Conservation (phyloP, 2,113 vertebrate species). For the Noturus placidus region DNA sequence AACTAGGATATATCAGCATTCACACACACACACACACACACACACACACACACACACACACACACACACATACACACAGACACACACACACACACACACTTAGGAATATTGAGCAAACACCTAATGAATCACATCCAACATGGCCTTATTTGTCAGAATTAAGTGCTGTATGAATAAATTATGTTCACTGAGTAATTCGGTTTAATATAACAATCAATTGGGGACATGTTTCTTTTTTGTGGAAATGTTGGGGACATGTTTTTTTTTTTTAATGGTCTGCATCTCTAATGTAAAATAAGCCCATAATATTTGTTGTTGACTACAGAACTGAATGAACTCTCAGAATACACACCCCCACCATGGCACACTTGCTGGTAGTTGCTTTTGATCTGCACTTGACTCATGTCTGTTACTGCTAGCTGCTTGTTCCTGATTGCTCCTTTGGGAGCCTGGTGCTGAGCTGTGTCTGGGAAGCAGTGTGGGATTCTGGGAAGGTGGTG, state of each 20-base stretch:
- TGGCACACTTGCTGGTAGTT: conserved; percentile 28
- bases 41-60: conserved; percentile 19
- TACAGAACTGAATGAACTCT: conserved; percentile 23
- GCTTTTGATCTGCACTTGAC: conserved; percentile 45
- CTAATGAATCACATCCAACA: conserved; percentile 17
- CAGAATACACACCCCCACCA: background rate
- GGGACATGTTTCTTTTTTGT: background rate
- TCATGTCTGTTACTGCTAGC: conserved; percentile 46
- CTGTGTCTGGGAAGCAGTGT: conserved; percentile 38
- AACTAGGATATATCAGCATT: conserved; percentile 20
- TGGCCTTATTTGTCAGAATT: conserved; percentile 36
- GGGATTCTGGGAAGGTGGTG: conserved; percentile 50
- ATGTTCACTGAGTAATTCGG: background rate
- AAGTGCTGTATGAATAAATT: conserved; percentile 33
- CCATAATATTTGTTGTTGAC: background rate
- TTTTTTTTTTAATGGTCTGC: background rate
- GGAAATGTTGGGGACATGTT: background rate
- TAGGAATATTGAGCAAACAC: conserved; percentile 31
- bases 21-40: conserved; percentile 13
- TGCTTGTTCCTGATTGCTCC: conserved; percentile 41
- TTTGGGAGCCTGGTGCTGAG: conserved; percentile 41
- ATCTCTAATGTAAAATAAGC: background rate
- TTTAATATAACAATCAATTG: conserved; percentile 9
- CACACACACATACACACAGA: conserved; percentile 11
- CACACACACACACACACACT: conserved; percentile 17